These are phyloP conservation scores for Spinus olivaceus DNA, from an alignment of 2,797 vertebrate genomes.

Conservation along the genomic window DNA sequence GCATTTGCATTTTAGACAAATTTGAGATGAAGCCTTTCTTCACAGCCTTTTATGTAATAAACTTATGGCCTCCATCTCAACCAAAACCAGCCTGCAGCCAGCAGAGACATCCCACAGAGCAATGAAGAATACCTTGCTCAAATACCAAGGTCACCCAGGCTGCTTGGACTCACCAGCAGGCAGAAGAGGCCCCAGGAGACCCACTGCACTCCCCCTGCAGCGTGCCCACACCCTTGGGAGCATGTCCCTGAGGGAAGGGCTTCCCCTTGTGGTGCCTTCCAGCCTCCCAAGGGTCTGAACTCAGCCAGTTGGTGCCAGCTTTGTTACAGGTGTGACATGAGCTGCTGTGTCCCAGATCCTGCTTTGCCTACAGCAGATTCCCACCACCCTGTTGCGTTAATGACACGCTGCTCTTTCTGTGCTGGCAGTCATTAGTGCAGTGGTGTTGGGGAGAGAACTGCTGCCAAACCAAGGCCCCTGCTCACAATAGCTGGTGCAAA, in stretches of 20 bases:
- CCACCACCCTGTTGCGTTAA: fast-evolving
- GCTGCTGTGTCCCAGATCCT: background rate
- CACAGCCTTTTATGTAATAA: background rate
- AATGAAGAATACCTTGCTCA: background rate
- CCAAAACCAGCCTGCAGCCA: background rate
- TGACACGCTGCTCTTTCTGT: background rate
- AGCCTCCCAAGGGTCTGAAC: background rate
- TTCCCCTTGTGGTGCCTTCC: background rate
- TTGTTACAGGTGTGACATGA: background rate
- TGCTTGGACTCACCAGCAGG: background rate
- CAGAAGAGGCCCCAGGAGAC: background rate
- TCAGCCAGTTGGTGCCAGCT: background rate
- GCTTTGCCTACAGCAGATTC: background rate
- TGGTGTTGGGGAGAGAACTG: background rate
- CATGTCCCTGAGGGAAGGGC: background rate
- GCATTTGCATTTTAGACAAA: background rate
- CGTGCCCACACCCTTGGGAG: background rate
- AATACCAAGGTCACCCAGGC: background rate
- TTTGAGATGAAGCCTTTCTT: background rate
- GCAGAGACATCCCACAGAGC: background rate
- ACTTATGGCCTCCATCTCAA: background rate
- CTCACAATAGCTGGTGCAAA: background rate
- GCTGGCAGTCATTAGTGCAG: background rate
- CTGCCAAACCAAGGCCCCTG: conserved; percentile 8
- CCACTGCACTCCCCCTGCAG: background rate